Base-by-base conservation (phyloP, 2,888 invertebrate species). In the Megamerina dolium region DNA sequence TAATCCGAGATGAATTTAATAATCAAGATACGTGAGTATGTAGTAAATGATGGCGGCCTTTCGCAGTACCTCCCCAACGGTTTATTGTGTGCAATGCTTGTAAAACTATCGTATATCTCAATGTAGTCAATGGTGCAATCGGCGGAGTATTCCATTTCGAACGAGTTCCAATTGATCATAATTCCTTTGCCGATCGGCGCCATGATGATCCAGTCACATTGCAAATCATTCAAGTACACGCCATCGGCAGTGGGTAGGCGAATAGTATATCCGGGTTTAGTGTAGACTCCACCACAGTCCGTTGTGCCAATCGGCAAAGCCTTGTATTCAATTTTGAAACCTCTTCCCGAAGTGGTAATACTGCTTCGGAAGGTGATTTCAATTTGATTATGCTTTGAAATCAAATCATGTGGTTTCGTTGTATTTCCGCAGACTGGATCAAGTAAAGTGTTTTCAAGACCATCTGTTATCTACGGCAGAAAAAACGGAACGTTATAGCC, bases 251-350 rank as follows among this genome's bases (percentile, higher is more conserved):
- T 60, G 0, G 90, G 89, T 41, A 84, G 76, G 19, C 76, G 75
- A 43, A 93, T 82, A 1, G 75, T 67, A 2, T 85, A 85, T 1
- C 75, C 73, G 2, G 72, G 59, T 3, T 74, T 73, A 51, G 75
- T 82, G 32, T 81, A 67, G 38, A 87, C 77, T 3, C 88, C 89
- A 2, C 90, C 90, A 68, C 90, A 91, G 45, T 73, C 80, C 2
- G 34, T 37, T 5, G 26, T 61, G 75, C 78, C 74, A 32, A 76
- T 76, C 45, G 81, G 75, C 21, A 83, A 64, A 0, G 84, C 76
- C 1, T 81, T 79, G 60, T 85, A 93, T 48, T 83, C 83, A 2
- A 85, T 84, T 46, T 77, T 75, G 63, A 92, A 91, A 3, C 91
- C 91, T 34, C 75, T 73, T 3, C 80, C 79, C 5, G 72, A 63